Evolutionary conservation across 37 sponge, comb jelly and placozoan genomes (phyloP).

Genomic region (Spongia lamella): DNA sequence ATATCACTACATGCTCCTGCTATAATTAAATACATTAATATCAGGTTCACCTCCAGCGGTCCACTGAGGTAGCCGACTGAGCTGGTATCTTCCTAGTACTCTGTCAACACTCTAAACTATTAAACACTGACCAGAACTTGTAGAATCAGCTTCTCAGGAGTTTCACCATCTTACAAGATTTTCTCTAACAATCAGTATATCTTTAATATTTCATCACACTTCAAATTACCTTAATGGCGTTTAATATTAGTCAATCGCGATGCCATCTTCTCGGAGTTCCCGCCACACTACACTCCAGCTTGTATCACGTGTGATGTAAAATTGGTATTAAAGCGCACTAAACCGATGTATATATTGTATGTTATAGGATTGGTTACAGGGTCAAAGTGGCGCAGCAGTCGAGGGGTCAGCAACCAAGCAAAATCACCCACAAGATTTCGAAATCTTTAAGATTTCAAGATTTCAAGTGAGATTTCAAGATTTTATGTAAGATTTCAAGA

Average conservation of each 20-base stretch:
- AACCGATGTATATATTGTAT: neutral
- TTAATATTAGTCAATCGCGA: neutral
- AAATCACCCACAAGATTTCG: too few relatives aligned
- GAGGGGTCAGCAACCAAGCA: too few relatives aligned
- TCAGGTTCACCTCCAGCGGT: too few relatives aligned
- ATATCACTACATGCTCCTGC: too few relatives aligned
- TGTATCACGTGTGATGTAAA: neutral
- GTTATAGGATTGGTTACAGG: slow-evolving; percentile 37
- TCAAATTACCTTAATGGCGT: neutral
- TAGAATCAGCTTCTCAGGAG: slow-evolving; percentile 38
- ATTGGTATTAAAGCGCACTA: slow-evolving; percentile 65
- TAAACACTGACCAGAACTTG: slow-evolving; percentile 61
- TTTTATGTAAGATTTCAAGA: too few relatives aligned
- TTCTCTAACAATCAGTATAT: slow-evolving; percentile 20
- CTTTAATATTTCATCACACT: too few relatives aligned
- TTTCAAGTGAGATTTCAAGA: too few relatives aligned
- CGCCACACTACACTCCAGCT: neutral
- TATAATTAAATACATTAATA: too few relatives aligned
- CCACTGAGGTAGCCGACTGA: neutral
- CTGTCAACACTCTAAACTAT: slow-evolving; percentile 20
- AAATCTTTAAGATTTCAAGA: too few relatives aligned
- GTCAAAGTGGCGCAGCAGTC: slow-evolving; percentile 91
- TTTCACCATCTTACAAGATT: slow-evolving; percentile 26
- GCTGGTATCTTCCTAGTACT: slow-evolving; percentile 66
- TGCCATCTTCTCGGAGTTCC: neutral